phyloP scores from a whole-genome alignment of 2,888 invertebrate species.

The Hydraecia micacea region DNA sequence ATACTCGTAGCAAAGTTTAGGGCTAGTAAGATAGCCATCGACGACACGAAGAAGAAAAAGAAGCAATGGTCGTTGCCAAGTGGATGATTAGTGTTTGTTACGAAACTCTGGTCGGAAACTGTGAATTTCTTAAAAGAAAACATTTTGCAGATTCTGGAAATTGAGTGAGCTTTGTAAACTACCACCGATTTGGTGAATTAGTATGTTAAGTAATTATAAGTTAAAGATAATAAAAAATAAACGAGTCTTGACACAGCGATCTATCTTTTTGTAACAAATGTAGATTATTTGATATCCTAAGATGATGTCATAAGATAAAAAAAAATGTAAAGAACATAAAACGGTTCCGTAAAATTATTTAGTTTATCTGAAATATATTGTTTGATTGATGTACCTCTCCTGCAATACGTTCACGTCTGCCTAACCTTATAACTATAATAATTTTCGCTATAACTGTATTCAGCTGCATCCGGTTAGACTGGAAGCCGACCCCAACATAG shows the following conservation, averaged over 20 bases:
- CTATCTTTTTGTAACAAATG: neutral
- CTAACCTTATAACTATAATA: neutral
- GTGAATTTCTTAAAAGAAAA: neutral
- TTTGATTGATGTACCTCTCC: too few species aligned
- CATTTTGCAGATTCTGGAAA: neutral
- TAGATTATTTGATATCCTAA: neutral
- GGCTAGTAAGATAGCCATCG: neutral
- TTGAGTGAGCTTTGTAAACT: neutral
- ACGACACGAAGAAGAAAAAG: neutral
- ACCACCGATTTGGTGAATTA: neutral
- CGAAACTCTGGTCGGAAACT: neutral
- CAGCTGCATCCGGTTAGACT: too few species aligned
- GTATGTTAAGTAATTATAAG: neutral
- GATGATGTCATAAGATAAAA: too few species aligned
- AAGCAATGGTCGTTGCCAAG: neutral
- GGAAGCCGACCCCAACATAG: too few species aligned
- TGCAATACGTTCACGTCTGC: neutral
- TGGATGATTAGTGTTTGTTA: neutral
- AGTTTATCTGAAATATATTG: too few species aligned
- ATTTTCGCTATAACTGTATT: too few species aligned
- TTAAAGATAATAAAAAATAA: slow-evolving; percentile 2
- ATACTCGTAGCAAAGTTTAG: neutral
- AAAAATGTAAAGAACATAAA: too few species aligned
- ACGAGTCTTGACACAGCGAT: neutral
- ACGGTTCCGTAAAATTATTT: too few species aligned